These are phyloP conservation scores for Dryobates pubescens DNA, from an alignment of 2,797 vertebrate species.

Conservation along the genomic window DNA sequence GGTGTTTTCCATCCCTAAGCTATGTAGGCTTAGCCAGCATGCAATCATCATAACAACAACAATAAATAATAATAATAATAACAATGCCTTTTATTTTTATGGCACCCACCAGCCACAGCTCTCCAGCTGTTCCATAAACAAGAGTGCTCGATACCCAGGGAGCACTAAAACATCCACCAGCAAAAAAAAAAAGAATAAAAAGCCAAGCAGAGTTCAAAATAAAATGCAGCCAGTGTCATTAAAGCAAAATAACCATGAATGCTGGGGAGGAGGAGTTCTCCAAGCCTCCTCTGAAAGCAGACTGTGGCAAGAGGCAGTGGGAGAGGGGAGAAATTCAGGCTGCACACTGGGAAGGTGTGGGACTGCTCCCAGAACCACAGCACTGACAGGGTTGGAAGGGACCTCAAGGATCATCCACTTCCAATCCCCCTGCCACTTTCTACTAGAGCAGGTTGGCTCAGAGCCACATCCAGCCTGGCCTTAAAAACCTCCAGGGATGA, in stretches of 20 bases:
- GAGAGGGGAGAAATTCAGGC: neutral
- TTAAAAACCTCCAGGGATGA: too few relatives aligned
- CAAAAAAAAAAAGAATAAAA: neutral
- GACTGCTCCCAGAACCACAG: neutral
- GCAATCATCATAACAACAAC: constrained; percentile 26
- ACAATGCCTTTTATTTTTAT: constrained; percentile 41
- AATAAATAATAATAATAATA: constrained; percentile 5
- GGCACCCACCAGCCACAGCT: constrained; percentile 5
- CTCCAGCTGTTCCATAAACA: constrained; percentile 47
- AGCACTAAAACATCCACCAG: constrained; percentile 26
- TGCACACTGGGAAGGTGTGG: neutral
- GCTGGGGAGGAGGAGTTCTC: neutral
- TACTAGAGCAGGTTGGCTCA: too few relatives aligned
- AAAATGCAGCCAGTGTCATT: neutral
- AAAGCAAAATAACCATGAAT: neutral
- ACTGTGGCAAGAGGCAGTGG: neutral
- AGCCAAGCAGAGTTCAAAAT: constrained; percentile 10
- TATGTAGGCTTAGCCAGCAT: constrained; percentile 42
- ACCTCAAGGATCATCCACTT: too few relatives aligned
- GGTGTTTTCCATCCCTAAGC: constrained; percentile 55
- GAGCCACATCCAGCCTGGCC: too few relatives aligned
- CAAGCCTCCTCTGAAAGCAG: neutral
- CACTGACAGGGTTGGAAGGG: too few relatives aligned
- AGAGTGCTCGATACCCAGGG: constrained; percentile 1
- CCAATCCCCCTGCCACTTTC: too few relatives aligned